A percentile compares a stretch with the other conserved stretches of the same genome.
Evolutionary conservation across 1,140 invertebrate genomes (phyloP).

Genomic region (Drosophila subobscura): DNA sequence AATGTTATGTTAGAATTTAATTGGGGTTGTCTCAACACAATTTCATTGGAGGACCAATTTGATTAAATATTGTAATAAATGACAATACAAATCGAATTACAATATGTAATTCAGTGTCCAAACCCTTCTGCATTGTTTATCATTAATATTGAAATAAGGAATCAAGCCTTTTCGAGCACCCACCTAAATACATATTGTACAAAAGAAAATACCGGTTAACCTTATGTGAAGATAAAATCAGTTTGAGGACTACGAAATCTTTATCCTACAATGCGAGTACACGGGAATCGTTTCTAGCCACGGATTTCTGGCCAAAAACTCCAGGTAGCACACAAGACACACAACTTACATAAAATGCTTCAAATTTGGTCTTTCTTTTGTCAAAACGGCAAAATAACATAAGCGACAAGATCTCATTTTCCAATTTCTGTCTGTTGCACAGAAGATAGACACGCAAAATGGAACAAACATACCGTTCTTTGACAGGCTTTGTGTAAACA

Average conservation of each 20-base stretch:
- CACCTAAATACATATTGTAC: conserved; percentile 30
- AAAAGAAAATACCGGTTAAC: conserved; percentile 44
- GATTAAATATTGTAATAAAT: no score
- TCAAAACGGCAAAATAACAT: conserved; percentile 71
- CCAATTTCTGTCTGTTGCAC: conserved; percentile 56
- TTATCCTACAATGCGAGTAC: conserved; percentile 12
- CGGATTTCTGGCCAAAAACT: conserved; percentile 53
- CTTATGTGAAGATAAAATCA: conserved; percentile 48
- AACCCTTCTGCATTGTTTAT: neutral
- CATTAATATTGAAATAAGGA: conserved; percentile 8
- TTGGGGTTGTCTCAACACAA: no score
- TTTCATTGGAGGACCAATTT: no score
- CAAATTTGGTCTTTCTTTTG: conserved; percentile 58
- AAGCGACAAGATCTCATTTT: conserved; percentile 77
- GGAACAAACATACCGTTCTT: conserved; percentile 57
- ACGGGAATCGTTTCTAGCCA: conserved; percentile 39
- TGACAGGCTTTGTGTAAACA: conserved; percentile 57
- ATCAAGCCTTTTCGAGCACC: conserved; percentile 23
- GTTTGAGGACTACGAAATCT: conserved; percentile 44
- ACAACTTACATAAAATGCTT: conserved; percentile 42
- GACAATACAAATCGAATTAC: no score
- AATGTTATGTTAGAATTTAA: no score
- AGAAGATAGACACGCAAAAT: conserved; percentile 18
- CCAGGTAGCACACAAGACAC: conserved; percentile 55
- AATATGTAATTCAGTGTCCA: no score